phyloP scores from a whole-genome alignment of 2,888 invertebrate species.

The Hydroisotoma schaefferi region DNA sequence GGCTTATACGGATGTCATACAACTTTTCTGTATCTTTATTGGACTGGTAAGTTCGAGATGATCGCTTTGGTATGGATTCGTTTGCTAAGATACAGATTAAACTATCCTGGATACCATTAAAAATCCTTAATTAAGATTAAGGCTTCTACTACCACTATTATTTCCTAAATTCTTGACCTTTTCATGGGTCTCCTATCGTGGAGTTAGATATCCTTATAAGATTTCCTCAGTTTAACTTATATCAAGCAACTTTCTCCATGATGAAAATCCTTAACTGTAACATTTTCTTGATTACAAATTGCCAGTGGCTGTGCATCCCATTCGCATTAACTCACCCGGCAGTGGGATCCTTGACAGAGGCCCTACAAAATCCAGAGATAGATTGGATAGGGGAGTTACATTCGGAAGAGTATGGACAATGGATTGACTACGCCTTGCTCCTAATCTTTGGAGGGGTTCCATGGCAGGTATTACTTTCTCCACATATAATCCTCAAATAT shows the following conservation, averaged over 20 bases:
- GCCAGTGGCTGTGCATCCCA: conserved; percentile 62
- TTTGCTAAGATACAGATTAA: neutral
- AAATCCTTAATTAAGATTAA: neutral
- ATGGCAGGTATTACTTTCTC: conserved; percentile 63
- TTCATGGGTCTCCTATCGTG: too few species aligned
- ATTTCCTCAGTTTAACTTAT: too few species aligned
- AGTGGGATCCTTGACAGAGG: conserved; percentile 53
- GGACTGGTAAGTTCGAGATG: conserved; percentile 58
- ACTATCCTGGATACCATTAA: neutral
- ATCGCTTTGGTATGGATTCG: neutral
- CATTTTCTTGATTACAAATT: neutral
- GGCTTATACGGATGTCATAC: conserved; percentile 68
- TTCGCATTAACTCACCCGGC: conserved; percentile 61
- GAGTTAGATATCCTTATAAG: too few species aligned
- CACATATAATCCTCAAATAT: too few species aligned
- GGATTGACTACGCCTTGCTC: conserved; percentile 61
- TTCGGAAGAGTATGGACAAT: conserved; percentile 55
- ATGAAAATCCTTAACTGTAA: too few species aligned
- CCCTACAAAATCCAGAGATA: conserved; percentile 49
- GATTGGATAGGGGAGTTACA: conserved; percentile 60
- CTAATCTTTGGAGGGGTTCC: conserved; percentile 66
- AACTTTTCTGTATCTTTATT: conserved; percentile 63
- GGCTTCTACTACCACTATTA: too few species aligned
- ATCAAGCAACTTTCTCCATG: too few species aligned
- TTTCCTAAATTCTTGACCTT: too few species aligned